Evolutionary conservation across 1,140 invertebrate species (phyloP).

Genomic region (Samia ricini): DNA sequence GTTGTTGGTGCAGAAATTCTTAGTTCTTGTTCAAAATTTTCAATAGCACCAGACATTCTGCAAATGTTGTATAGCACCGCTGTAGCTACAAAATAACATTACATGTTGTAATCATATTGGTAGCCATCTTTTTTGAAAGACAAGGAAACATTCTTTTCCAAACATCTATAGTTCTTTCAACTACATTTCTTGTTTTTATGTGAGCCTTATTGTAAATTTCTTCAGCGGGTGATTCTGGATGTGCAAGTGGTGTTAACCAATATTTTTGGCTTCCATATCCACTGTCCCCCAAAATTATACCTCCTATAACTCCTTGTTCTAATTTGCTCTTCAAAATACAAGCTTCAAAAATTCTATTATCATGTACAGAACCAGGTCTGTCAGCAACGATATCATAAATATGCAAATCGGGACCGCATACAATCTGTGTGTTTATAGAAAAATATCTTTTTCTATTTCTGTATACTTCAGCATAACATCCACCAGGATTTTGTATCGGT

Average conservation of each 20-base stretch:
- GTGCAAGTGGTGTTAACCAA: conserved; percentile 14
- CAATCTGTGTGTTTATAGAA: conserved; percentile 29
- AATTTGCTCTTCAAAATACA: conserved; percentile 11
- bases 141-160: conserved; percentile 7
- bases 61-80: too few relatives aligned
- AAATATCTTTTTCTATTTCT: conserved; percentile 42
- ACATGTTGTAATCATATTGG: neutral
- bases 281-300: conserved; percentile 10
- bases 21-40: too few relatives aligned
- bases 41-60: too few relatives aligned
- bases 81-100: too few relatives aligned
- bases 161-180: conserved; percentile 3
- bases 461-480: conserved; percentile 22
- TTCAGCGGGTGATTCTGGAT: neutral
- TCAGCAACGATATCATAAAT: conserved; percentile 12
- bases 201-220: neutral
- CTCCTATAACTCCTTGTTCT: neutral
- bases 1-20: too few relatives aligned
- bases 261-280: conserved; percentile 15
- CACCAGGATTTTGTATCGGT: conserved; percentile 13
- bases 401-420: conserved; percentile 13
- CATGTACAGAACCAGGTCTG: conserved; percentile 18
- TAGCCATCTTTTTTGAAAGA: neutral
- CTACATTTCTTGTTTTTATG: neutral
- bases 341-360: conserved; percentile 18